Conservation (phyloP, 2,888 invertebrate species). For the Mythimna ferrago region DNA sequence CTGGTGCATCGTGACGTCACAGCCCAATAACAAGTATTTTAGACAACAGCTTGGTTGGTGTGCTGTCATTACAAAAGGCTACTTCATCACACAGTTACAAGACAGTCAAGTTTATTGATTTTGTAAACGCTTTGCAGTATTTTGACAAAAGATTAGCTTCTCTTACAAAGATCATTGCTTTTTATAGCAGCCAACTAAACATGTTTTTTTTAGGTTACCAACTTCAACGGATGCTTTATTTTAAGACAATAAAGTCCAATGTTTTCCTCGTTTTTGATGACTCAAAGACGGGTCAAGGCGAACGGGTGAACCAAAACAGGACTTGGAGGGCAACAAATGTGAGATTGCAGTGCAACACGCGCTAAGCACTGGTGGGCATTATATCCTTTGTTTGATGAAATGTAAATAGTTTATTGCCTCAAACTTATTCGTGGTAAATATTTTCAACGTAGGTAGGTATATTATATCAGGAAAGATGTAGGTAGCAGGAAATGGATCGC, state of each 20-base stretch:
- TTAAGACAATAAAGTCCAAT: neutral
- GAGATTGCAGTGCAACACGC: slow-evolving; percentile 11
- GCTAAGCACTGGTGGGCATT: neutral
- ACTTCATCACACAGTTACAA: neutral
- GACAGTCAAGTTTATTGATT: neutral
- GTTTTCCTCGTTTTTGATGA: slow-evolving; percentile 32
- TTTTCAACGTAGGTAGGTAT: neutral
- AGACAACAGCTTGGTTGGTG: neutral
- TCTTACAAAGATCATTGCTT: neutral
- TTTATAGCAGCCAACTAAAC: neutral
- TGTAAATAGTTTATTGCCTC: neutral
- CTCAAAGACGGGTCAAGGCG: slow-evolving; percentile 51
- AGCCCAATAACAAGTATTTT: slow-evolving; percentile 23
- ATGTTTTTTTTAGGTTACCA: neutral
- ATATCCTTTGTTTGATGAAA: slow-evolving; percentile 15
- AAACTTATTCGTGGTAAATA: neutral
- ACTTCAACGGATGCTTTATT: neutral
- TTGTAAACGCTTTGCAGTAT: neutral
- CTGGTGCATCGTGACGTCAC: slow-evolving; percentile 51
- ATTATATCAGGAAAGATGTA: neutral
- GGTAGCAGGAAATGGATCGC: neutral
- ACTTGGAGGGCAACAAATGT: slow-evolving; percentile 33
- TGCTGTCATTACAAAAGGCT: neutral
- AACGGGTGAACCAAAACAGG: slow-evolving; percentile 17
- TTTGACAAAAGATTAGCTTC: neutral